phyloP scores from a whole-genome alignment of 2,888 invertebrate species.

The Drosophila falleni region DNA sequence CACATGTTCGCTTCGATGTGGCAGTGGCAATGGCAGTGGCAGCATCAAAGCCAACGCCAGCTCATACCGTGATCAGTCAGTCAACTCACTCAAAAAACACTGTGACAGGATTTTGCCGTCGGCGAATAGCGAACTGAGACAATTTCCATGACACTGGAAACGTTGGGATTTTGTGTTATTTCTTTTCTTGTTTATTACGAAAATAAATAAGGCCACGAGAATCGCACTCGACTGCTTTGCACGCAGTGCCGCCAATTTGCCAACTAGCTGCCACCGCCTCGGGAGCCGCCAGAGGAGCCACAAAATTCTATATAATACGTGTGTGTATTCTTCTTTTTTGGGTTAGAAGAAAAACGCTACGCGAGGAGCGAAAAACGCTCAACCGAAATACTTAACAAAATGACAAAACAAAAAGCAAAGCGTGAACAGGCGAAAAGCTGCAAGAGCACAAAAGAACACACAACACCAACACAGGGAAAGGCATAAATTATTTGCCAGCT shows the following conservation, averaged over 20 bases:
- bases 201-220: conserved; percentile 33
- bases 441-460: conserved; percentile 37
- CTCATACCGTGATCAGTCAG: conserved; percentile 29
- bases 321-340: conserved; percentile 18
- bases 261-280: conserved; percentile 68
- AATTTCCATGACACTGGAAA: conserved; percentile 41
- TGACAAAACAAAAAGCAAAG: conserved; percentile 46
- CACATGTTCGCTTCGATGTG: conserved; percentile 83
- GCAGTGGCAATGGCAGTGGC: conserved; percentile 39
- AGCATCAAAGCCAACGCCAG: conserved; percentile 42
- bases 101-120: conserved; percentile 52
- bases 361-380: conserved; percentile 69
- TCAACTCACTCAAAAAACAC: conserved; percentile 14
- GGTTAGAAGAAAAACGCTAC: conserved; percentile 47
- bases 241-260: conserved; percentile 71
- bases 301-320: conserved; percentile 37
- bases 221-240: conserved; percentile 57
- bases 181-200: conserved; percentile 21
- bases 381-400: conserved; percentile 67
- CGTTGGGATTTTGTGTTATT: conserved; percentile 3
- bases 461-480: conserved; percentile 1
- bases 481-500: conserved; percentile 48
- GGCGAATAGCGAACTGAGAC: conserved; percentile 43
- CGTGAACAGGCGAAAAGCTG: conserved; percentile 33
- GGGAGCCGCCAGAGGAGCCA: conserved; percentile 56